Percentiles rank a stretch among this genome's conserved stretches.
phyloP scores from a whole-genome alignment of 2,113 vertebrate species.

The Plotosus lineatus region DNA sequence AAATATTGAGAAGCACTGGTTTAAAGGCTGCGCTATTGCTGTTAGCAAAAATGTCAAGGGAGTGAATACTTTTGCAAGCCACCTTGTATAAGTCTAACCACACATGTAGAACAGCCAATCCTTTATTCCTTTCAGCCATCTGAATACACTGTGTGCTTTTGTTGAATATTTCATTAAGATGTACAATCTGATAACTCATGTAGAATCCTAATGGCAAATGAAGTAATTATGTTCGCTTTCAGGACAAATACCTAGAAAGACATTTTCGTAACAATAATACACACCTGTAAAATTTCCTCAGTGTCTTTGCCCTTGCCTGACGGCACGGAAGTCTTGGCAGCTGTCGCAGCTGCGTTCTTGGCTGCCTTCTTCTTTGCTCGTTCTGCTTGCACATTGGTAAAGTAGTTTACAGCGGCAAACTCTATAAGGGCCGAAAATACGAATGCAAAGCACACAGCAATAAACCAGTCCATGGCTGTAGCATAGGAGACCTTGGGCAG shows the following conservation, averaged over 20 bases:
- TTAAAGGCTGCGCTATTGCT: too few species aligned
- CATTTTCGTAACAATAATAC: too few species aligned
- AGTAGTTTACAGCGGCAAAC: conserved; percentile 98
- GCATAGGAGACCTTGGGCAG: conserved; percentile 98
- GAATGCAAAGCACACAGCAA: conserved; percentile 97
- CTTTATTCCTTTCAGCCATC: too few species aligned
- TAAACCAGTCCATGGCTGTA: conserved; percentile 99
- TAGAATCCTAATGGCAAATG: too few species aligned
- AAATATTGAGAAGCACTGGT: too few species aligned
- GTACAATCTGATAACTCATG: too few species aligned
- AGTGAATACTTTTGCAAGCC: too few species aligned
- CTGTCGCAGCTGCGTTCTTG: conserved; percentile 76
- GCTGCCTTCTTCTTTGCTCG: conserved; percentile 86
- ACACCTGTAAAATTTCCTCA: conserved; percentile 82
- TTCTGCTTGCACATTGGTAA: conserved; percentile 89
- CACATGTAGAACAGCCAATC: too few species aligned
- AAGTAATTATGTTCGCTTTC: background rate
- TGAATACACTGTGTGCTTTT: too few species aligned
- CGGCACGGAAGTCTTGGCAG: conserved; percentile 58
- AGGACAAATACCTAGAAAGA: background rate
- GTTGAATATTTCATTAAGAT: too few species aligned
- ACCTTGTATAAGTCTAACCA: too few species aligned
- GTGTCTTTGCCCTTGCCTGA: conserved; percentile 73
- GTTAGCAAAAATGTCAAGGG: too few species aligned
- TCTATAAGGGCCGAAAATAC: conserved; percentile 99